Evolutionary conservation across 2,797 vertebrate species (phyloP).

Genomic region (Macropus fuliginosus): DNA sequence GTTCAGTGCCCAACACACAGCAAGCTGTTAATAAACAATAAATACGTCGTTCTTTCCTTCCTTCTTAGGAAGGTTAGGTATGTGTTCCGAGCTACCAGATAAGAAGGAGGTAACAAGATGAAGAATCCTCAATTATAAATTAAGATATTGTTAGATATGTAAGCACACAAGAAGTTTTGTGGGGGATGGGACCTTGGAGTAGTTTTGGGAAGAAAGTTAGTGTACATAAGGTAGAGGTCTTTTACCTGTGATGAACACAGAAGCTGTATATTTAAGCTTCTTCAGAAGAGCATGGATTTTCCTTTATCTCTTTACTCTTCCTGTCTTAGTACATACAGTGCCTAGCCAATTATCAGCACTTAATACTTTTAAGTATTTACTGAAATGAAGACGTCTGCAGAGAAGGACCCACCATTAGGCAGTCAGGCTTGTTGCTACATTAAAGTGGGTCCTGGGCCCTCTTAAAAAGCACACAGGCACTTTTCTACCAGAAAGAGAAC

Average conservation of each 20-base stretch:
- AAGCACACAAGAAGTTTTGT: neutral
- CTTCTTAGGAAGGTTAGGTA: neutral
- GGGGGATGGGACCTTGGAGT: neutral
- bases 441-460: neutral
- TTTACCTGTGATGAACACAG: neutral
- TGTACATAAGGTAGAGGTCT: neutral
- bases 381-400: neutral
- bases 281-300: neutral
- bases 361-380: neutral
- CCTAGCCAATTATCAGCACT: neutral
- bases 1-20: neutral
- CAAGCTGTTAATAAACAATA: neutral
- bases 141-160: neutral
- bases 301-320: neutral
- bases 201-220: neutral
- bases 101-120: neutral
- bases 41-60: neutral
- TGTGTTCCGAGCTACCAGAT: neutral
- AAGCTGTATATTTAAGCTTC: neutral
- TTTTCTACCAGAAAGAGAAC: neutral
- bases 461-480: neutral
- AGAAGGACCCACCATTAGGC: neutral
- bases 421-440: neutral
- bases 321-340: neutral
- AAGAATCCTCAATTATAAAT: neutral